A percentile compares a stretch with the other conserved stretches of the same genome.
These are phyloP conservation scores for Baronia brevicornis DNA, from an alignment of 2,888 invertebrate species.

Conservation along the genomic window DNA sequence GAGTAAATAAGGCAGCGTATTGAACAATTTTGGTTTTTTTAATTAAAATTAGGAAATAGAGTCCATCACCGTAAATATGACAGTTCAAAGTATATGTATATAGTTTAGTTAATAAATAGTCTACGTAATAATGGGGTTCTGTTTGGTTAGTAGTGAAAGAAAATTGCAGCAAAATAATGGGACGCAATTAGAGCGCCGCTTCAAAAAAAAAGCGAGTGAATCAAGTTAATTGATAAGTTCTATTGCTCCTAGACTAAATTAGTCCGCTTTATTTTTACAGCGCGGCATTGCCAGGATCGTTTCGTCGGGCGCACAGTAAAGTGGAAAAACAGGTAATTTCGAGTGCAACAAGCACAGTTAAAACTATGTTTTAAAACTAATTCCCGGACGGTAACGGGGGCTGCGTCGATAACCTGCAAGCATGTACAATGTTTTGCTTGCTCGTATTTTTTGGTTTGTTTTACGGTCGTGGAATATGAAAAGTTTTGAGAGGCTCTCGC, in stretches of 20 bases:
- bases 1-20: too few relatives aligned
- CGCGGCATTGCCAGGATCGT: constrained; percentile 25
- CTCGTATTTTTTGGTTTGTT: constrained; percentile 73
- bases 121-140: too few relatives aligned
- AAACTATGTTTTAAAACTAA: constrained; percentile 70
- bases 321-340: constrained; percentile 45
- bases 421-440: constrained; percentile 73
- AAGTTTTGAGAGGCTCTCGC: constrained; percentile 69
- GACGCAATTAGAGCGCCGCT: constrained; percentile 7
- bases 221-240: constrained; percentile 28
- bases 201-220: constrained; percentile 14
- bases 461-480: constrained; percentile 72
- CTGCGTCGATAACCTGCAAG: constrained; percentile 58
- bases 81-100: too few relatives aligned
- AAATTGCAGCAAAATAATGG: constrained; percentile 3
- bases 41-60: too few relatives aligned
- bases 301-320: constrained; percentile 31
- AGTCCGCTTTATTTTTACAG: constrained; percentile 38
- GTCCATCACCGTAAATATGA: too few relatives aligned
- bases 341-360: constrained; percentile 55
- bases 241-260: constrained; percentile 31
- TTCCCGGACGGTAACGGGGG: constrained; percentile 43
- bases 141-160: too few relatives aligned
- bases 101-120: too few relatives aligned
- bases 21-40: too few relatives aligned